Evolutionary conservation across 2,797 vertebrate species (phyloP), one percentile per base, ranked within the genome.

Genomic region (Pogoniulus pusillus): DNA sequence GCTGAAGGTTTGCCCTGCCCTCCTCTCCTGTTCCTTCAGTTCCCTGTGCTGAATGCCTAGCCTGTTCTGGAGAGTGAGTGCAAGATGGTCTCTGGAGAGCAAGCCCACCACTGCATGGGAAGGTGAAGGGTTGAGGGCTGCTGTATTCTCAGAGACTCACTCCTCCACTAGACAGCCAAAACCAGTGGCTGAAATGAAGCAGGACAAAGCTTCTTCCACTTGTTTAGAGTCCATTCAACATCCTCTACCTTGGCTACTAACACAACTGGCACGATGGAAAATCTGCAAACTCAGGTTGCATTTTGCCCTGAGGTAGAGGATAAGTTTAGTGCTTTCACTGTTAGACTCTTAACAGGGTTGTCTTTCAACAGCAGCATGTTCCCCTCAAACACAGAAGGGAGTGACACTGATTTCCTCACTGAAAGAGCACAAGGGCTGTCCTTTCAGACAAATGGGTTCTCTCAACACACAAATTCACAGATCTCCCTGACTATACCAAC

Each of bases 361-460:
- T 94, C 94, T 93, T 88, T 85, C 91, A 93, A 79, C 79, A 90
- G 73, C 71, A 76, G 82, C 9, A 0, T 51, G n/a, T 89, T 93
- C 86, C 78, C 64, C 85, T 89, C 93, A 90, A 93, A 69, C 60
- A 81, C 58, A 62, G 86, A 47, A 26, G 13, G 68, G 82, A 89
- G 87, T 3, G 16, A 87, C 84, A 83, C 22, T 3, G 39, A 86
- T 60, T 93, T 93, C 73, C 90, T 83, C 79, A 27, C 30, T 45
- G 81, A 93, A 87, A 9, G 75, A 93, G 55, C 72, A 89, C 6
- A 51, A 79, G 57, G 60, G 71, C 49, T 95, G 91, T 78, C 91
- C 91, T 96, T 96, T 93, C 89, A 82, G 43, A 85, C 58, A 73
- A 91, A 62, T 43, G 0, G 78, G 58, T 83, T 83, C 49, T 83